Evolutionary conservation across 2,113 vertebrate species (phyloP).

Genomic region (Carassius auratus): DNA sequence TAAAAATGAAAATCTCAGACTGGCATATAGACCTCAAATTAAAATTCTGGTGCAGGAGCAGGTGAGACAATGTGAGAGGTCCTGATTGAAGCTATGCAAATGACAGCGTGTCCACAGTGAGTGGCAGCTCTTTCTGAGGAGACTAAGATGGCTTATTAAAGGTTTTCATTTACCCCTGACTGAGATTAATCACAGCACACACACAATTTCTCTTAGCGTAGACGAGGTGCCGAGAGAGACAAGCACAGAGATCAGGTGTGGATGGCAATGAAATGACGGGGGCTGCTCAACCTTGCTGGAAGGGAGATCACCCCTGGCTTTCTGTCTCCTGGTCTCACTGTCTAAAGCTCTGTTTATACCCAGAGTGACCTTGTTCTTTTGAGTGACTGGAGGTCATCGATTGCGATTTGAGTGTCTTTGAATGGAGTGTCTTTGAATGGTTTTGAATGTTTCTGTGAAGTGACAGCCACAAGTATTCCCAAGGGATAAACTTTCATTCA

Average conservation of each 20-base stretch:
- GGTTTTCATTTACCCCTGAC: conserved; percentile 78
- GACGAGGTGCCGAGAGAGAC: background rate
- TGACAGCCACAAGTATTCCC: background rate
- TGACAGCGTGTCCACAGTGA: conserved; percentile 13
- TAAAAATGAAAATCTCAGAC: conserved; percentile 15
- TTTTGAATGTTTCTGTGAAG: background rate
- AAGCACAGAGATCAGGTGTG: conserved; percentile 2
- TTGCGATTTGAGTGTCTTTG: too few species aligned
- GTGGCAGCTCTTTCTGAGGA: conserved; percentile 59
- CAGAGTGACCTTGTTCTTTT: conserved; percentile 19
- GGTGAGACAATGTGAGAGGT: conserved; percentile 22
- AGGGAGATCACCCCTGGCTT: conserved; percentile 9
- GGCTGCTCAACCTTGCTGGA: conserved; percentile 13
- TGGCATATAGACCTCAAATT: conserved; percentile 27
- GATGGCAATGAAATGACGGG: background rate
- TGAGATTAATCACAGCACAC: conserved; percentile 69
- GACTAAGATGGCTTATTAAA: conserved; percentile 72
- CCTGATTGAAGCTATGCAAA: conserved; percentile 40
- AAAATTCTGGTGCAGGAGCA: conserved; percentile 2
- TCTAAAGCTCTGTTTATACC: conserved; percentile 17
- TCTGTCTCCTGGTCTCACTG: background rate
- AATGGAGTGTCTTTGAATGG: background rate
- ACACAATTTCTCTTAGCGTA: background rate
- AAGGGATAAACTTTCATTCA: conserved; percentile 7
- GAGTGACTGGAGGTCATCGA: conserved; percentile 17